Evolutionary conservation across 2,888 invertebrate species (phyloP).

Genomic region (Himalopsyche japonica): DNA sequence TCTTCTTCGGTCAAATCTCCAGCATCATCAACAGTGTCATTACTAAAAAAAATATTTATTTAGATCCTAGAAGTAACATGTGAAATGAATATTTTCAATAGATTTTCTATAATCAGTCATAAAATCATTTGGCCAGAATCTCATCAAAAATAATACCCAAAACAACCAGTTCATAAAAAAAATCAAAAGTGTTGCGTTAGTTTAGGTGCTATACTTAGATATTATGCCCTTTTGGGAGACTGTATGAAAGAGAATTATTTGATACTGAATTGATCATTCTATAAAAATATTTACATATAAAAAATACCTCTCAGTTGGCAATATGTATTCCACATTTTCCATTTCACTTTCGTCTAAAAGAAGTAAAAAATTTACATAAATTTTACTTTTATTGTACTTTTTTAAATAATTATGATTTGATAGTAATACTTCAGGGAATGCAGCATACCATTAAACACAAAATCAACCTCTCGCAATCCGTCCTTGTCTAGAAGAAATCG

Average conservation of each 20-base stretch:
- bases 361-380: background rate
- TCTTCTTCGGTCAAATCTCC: background rate
- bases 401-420: background rate
- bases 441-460: background rate
- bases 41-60: background rate
- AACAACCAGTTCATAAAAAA: background rate
- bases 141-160: no score
- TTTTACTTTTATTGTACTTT: background rate
- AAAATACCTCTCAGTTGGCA: background rate
- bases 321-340: slow-evolving; percentile 6
- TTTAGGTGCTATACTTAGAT: background rate
- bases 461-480: slow-evolving; percentile 19
- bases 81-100: no score
- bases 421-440: background rate
- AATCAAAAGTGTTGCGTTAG: background rate
- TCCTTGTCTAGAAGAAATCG: slow-evolving; percentile 15
- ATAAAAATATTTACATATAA: background rate
- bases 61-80: no score
- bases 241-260: no score
- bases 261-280: no score
- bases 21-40: background rate
- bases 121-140: no score
- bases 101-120: no score
- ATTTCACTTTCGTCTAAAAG: slow-evolving; percentile 2
- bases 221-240: no score